Conservation (phyloP, 2,888 invertebrate species). For the Tryphoninae sp. region DNA sequence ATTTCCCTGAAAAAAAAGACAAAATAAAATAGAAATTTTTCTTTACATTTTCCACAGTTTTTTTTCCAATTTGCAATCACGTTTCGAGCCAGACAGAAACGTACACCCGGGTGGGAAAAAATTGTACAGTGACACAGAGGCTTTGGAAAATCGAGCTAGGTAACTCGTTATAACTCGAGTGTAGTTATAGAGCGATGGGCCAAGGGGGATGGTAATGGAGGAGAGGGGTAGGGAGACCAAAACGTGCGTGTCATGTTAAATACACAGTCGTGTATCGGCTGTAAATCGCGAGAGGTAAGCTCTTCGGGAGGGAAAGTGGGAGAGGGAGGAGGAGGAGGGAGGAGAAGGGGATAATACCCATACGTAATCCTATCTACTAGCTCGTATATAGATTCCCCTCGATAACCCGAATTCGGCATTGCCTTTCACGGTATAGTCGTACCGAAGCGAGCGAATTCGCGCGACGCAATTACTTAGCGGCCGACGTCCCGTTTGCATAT, state of each 20-base stretch:
- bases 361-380: slow-evolving; percentile 41
- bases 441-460: slow-evolving; percentile 35
- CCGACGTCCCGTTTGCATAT: slow-evolving; percentile 74
- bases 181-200: slow-evolving; percentile 13
- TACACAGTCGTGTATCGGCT: slow-evolving; percentile 32
- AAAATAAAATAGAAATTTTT: background rate
- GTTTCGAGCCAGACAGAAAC: background rate
- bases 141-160: slow-evolving; percentile 10
- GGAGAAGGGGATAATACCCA: slow-evolving; percentile 37
- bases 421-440: slow-evolving; percentile 60
- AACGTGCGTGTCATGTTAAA: slow-evolving; percentile 56
- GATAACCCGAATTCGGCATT: slow-evolving; percentile 77
- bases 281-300: slow-evolving; percentile 44
- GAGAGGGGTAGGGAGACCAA: slow-evolving; percentile 32
- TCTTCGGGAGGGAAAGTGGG: background rate
- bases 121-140: slow-evolving; percentile 7
- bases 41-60: background rate
- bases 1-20: slow-evolving; percentile 6
- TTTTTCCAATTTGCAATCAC: too few relatives aligned
- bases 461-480: slow-evolving; percentile 75
- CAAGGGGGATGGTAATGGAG: slow-evolving; percentile 10
- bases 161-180: slow-evolving; percentile 25
- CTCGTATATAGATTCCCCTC: slow-evolving; percentile 59
- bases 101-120: background rate
- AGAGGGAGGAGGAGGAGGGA: too few relatives aligned